Base-by-base conservation (phyloP, 2,888 invertebrate species). In the Malachius bipustulatus region DNA sequence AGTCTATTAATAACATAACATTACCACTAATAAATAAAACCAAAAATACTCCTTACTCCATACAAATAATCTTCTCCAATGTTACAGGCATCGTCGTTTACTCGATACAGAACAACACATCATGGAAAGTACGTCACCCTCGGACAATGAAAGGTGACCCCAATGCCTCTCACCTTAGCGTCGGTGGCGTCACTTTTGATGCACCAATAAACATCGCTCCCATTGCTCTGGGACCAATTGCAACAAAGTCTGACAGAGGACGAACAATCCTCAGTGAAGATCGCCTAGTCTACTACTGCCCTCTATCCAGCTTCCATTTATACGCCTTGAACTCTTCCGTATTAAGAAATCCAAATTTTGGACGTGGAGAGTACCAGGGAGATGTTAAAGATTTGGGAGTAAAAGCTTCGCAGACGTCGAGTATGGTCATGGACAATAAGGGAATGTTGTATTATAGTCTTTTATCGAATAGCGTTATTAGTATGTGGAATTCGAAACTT, bases 351-450 rank as follows among this genome's bases (percentile, higher is more conserved):
- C 60, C 66, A 3, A 52, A 68, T 14, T 59, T 61, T 1, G 48
- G 50, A 8, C 44, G 43, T 12, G 41, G 42, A 2, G 49, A 55
- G 31, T 55, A 47, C 28, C 42, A 49, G 14, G 60, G 64, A 0
- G 61, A 67, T 40, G 70, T 82, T 0, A 65, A 59, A 4, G 72
- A 76, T 42, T 57, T 77, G 26, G 82, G 79, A 0, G 50, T 59
- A 1, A 80, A 79, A 52, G 57, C 66, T 1, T 79, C 80, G 1
- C 77, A 80, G 56, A 74, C 76, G 0, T 80, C 77, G 48, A 81
- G 81, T 1, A 80, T 83, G 77, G 70, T 74, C 40, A 79, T 82
- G 77, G 79, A 81, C 46, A 70, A 77, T 10, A 62, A 64, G 11
- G 82, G 82, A 2, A 56, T 72, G 3, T 63, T 83, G 6, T 82